Evolutionary conservation across 2,113 vertebrate species (phyloP), one percentile per base, ranked within the genome.

Genomic region (Ameiurus melas): DNA sequence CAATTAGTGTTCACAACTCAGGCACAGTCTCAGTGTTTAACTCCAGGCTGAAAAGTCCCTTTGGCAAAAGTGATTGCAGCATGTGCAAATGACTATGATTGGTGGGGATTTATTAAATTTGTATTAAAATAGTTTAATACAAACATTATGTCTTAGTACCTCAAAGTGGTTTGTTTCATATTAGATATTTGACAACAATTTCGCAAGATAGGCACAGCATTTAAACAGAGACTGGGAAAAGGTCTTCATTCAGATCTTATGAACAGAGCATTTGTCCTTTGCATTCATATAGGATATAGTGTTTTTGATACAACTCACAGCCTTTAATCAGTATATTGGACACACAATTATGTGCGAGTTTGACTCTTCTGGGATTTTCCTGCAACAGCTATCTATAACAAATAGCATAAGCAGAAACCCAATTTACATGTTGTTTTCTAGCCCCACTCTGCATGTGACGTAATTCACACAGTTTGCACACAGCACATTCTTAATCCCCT

Each of bases 401-500:
- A 58, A 81, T 25, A 6, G 19, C 80, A 60, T 60, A 82, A 20
- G 8, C 79, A 81, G 53, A 81, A 81, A 82, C 80, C 1, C 55
- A 33, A 58, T 81, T 58, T 81, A 12, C 53, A 60, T 60, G 36
- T 60, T 82, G 30, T 82, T 82, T 58, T 58, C 17, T 82, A 82
- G 0, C 80, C 2, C 30, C 39, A 55, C 33, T 22, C 80, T 82
- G 79, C 30, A 82, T 22, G 57, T 60, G 57, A 55, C 10, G 30
- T 60, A 20, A 81, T 60, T 58, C 30, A 5, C 9, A 39, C 57
- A 60, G 27, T 60, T 36, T 36, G 9, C 19, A 19, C 19, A 82
- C 30, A 25, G 25, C 10, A 39, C 57, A 60, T 20, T 39, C 57
- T 10, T 19, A 58, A 60, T 82, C 20, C 57, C 57, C 30, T 39